phyloP scores from a whole-genome alignment of 1,140 invertebrate species.

The Gerris buenoi region DNA sequence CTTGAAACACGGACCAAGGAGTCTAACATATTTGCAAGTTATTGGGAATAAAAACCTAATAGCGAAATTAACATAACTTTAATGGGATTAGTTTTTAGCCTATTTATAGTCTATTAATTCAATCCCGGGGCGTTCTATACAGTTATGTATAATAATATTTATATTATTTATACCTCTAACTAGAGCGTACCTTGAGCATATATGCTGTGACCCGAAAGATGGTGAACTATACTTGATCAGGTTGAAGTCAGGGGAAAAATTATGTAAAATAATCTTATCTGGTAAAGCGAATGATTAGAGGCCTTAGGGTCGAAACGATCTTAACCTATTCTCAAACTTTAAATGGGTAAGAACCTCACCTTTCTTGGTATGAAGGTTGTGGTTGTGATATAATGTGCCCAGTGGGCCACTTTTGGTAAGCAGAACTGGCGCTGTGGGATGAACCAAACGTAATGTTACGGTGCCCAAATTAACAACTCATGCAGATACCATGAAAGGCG shows the following conservation, averaged over 20 bases:
- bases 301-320: conserved; percentile 5
- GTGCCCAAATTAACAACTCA: conserved; percentile 49
- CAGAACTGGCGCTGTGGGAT: conserved; percentile 67
- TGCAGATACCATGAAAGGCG: conserved; percentile 67
- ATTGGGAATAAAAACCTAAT: conserved; percentile 40
- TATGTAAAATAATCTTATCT: conserved; percentile 18
- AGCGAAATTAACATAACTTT: conserved; percentile 17
- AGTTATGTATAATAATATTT: no score
- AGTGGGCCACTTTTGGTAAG: conserved; percentile 46
- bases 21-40: conserved; percentile 70
- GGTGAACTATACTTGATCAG: conserved; percentile 79
- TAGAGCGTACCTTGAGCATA: conserved; percentile 50
- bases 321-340: conserved; percentile 76
- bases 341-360: conserved; percentile 61
- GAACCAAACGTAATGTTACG: conserved; percentile 60
- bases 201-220: conserved; percentile 73
- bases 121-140: conserved; percentile 30
- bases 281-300: conserved; percentile 6
- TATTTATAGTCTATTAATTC: conserved; percentile 11
- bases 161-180: conserved; percentile 23
- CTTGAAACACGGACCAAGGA: conserved; percentile 91
- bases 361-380: conserved; percentile 43
- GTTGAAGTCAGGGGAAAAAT: conserved; percentile 70
- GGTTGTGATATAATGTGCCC: conserved; percentile 45
- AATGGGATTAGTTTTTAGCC: not conserved